Base-by-base conservation (phyloP, 2,797 vertebrate species). In the Enteromius unitaeniatus region DNA sequence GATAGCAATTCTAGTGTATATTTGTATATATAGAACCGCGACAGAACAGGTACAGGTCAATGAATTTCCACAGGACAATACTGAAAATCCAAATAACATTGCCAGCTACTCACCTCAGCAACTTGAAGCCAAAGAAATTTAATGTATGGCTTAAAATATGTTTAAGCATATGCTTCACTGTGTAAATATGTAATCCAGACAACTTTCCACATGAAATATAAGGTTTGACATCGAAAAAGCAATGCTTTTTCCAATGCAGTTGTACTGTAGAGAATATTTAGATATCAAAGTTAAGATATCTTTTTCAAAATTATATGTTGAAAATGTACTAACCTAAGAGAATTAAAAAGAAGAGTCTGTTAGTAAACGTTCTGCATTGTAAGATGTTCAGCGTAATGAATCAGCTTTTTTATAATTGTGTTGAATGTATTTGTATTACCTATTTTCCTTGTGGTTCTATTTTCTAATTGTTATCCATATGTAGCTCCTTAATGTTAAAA, bases 11-110 rank as follows among this genome's bases (percentile, higher is more conserved):
- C 53, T 91, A 15, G 3, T 84, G 1, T 86, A 81, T 9, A 42
- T 91, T 69, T 91, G 89, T 60, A 1, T 88, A n/a, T 89, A 1
- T 69, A 69, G 85, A 9, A 64, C n/a, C 3, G 15, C 34, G 0
- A 9, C 69, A 65, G 2, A 78, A 26, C 31, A 76, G 37, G 31
- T 47, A 53, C 49, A 51, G 14, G 8, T 11, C 15, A n/a, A 10
- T 69, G 23, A 45, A 28, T 11, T 19, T 79, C 65, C 31, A 64
- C 37, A 51, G 40, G 65, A 28, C 65, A 51, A 26, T 37, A 10
- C 17, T 67, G 14, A 26, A 79, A 47, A 7, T 6, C 21, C 42
- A 72, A 8, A 49, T 3, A 28, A 3, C 15, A 51, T 40, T 60
- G 15, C 34, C 13, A 64, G 51, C 75, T 2, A 15, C 45, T 40